phyloP scores from a whole-genome alignment of 2,797 vertebrate species.

The Phoebastria nigripes region DNA sequence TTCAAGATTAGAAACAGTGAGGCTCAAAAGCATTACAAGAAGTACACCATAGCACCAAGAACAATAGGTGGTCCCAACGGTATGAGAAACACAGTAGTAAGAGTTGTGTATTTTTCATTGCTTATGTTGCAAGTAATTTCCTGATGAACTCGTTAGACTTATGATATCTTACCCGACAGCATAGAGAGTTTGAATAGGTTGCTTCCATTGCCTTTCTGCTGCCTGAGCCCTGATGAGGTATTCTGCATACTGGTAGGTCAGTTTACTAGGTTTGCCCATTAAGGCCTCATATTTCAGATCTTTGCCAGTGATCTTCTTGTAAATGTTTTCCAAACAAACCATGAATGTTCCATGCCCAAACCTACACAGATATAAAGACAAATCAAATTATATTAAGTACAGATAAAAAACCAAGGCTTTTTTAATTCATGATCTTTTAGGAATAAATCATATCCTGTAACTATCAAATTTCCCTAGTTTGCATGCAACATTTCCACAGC shows the following conservation, averaged over 20 bases:
- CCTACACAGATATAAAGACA: conserved; percentile 51
- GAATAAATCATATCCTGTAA: not conserved
- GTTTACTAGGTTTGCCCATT: conserved; percentile 86
- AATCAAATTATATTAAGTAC: not conserved
- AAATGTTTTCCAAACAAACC: conserved; percentile 88
- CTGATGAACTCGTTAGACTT: accelerated
- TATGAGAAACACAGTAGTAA: not conserved
- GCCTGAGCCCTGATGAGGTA: conserved; percentile 85
- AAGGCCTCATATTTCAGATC: conserved; percentile 83
- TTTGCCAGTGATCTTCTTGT: conserved; percentile 86
- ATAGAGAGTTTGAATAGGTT: conserved; percentile 79
- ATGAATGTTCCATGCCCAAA: conserved; percentile 90
- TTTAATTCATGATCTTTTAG: not conserved
- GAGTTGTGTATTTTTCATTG: not conserved
- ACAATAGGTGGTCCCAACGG: accelerated
- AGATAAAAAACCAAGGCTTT: not conserved
- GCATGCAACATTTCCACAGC: not conserved
- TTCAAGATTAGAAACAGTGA: not conserved
- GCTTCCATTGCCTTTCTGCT: conserved; percentile 70
- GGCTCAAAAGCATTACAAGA: accelerated
- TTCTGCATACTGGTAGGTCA: conserved; percentile 88
- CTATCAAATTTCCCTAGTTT: not conserved
- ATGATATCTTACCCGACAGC: conserved; percentile 80
- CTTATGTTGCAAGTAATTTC: not conserved
- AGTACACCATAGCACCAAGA: accelerated